Evolutionary conservation across 2,797 vertebrate genomes (phyloP), one percentile per base, ranked within the genome.

Genomic region (Pipistrellus kuhlii): DNA sequence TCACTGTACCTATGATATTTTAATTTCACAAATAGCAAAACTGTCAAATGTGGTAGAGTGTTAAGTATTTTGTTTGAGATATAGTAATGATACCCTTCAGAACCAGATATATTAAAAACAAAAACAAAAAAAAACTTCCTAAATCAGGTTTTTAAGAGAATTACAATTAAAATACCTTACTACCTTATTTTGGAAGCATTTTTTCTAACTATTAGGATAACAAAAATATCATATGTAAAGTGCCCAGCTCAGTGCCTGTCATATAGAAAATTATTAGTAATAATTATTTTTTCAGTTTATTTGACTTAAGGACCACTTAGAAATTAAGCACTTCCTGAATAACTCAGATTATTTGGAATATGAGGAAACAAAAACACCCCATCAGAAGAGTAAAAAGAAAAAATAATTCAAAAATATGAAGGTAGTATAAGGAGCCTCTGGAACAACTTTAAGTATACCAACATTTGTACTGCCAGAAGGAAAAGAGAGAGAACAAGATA

Each of bases 191-290:
- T 69, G 88, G 69, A 93, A 88, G 35, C 76, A 94, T 83, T 75
- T 81, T 80, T 93, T 48, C n/a, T 90, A 81, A 78, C 88, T 95
- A 88, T 30, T 57, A 84, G 13, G 57, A 32, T 83, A 93, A 84
- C 15, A 85, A 75, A 93, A 95, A 51, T 53, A 59, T 1, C 85
- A 8, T 5, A 38, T 14, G 2, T 82, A 59, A 85, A 90, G 32
- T 46, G 13, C 3, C 27, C 38, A 82, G 27, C 14, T 88, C 73
- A 95, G n/a, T 88, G 18, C 13, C n/a, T 77, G 32, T n/a, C 17
- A 94, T 3, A 44, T 11, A 92, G 21, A 72, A 75, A 44, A 76
- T 81, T 86, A 88, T 66, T 66, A 38, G 15, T 38, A 69, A 89
- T 77, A 48, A 57, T 73, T 5, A 72, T 84, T 82, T 93, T 86